Conservation (phyloP, 2,888 invertebrate species). For the Spisula solida region DNA sequence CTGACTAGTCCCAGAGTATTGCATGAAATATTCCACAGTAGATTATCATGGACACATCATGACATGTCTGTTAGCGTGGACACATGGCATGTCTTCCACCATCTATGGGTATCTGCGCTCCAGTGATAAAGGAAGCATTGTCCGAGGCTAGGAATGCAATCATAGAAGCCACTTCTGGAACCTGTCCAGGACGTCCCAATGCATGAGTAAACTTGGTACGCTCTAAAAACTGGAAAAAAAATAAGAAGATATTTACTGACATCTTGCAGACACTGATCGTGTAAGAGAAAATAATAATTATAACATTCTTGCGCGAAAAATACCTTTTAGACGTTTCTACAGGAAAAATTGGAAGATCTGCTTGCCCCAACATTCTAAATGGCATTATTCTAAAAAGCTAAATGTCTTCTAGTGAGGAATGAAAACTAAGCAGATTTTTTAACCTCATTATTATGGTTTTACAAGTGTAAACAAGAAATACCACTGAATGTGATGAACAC, state of each 20-base stretch:
- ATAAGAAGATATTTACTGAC: background rate
- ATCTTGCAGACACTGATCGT: too few species aligned
- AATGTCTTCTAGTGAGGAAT: too few species aligned
- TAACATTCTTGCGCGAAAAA: too few species aligned
- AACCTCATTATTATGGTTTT: too few species aligned
- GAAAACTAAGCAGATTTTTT: too few species aligned
- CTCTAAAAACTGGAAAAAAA: slow-evolving; percentile 91
- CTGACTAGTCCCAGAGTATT: background rate
- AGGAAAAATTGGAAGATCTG: too few species aligned
- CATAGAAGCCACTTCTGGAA: slow-evolving; percentile 95
- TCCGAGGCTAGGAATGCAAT: slow-evolving; percentile 97
- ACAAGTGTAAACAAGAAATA: too few species aligned
- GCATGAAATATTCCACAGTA: background rate
- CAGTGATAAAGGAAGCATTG: slow-evolving; percentile 95
- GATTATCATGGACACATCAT: background rate
- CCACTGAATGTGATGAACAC: too few species aligned
- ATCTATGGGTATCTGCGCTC: slow-evolving; percentile 95
- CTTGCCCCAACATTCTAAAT: too few species aligned
- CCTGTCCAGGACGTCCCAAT: slow-evolving; percentile 93
- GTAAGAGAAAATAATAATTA: too few species aligned
- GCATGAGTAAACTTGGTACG: slow-evolving; percentile 96
- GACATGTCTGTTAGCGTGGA: slow-evolving; percentile 56
- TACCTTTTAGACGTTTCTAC: too few species aligned
- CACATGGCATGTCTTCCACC: slow-evolving; percentile 90
- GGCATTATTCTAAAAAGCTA: too few species aligned